phyloP scores from a whole-genome alignment of 2,888 invertebrate species.

The Trissolcus japonicus region DNA sequence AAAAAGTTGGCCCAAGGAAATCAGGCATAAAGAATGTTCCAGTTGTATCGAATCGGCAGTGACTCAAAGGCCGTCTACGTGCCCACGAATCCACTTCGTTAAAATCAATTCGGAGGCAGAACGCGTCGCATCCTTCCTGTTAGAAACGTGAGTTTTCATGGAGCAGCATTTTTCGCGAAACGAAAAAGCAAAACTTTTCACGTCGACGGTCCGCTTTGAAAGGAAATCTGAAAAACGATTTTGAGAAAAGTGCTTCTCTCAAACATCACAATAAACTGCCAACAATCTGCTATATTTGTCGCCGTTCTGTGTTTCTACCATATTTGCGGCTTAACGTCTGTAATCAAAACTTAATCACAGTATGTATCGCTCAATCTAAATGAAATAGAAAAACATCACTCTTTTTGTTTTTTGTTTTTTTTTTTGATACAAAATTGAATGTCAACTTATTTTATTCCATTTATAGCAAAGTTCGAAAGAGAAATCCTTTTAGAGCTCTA shows the following conservation, averaged over 20 bases:
- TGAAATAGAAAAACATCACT: conserved; percentile 1
- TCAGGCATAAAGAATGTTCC: conserved; percentile 52
- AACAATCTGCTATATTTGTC: conserved; percentile 43
- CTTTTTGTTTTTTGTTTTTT: conserved; percentile 12
- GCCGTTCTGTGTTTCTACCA: conserved; percentile 30
- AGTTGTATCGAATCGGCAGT: conserved; percentile 52
- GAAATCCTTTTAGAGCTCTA: no score
- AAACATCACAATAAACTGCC: conserved; percentile 53
- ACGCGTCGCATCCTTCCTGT: conserved; percentile 56
- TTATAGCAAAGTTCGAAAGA: no score
- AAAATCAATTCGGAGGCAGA: conserved; percentile 56
- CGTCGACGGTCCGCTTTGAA: conserved; percentile 47
- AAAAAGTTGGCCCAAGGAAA: conserved; percentile 43
- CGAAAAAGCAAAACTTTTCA: conserved; percentile 52
- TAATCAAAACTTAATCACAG: conserved; percentile 19
- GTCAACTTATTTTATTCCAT: neutral
- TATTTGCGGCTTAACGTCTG: conserved; percentile 17
- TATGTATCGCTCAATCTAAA: neutral
- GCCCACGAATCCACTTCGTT: conserved; percentile 55
- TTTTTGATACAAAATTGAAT: neutral
- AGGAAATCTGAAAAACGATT: conserved; percentile 56
- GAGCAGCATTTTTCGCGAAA: conserved; percentile 46
- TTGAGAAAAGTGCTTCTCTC: conserved; percentile 46
- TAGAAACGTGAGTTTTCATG: conserved; percentile 51
- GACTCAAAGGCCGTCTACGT: conserved; percentile 57